Evolutionary conservation across 2,888 invertebrate genomes (phyloP).

Genomic region (Lasioglossum zephyrum): DNA sequence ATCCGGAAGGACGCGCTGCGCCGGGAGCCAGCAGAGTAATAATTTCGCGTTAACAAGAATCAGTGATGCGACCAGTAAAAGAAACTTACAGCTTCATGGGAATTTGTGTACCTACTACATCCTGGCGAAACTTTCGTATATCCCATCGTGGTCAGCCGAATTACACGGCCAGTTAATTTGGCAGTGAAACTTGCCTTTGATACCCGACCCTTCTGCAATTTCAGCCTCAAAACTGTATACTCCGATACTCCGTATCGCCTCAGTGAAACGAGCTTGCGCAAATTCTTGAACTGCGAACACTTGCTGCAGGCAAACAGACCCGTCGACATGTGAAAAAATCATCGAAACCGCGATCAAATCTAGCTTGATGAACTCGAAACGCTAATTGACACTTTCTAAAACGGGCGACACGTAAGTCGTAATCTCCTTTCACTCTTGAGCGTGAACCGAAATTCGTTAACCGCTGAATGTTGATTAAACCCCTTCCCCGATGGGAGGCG

Average conservation of each 20-base stretch:
- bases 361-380: neutral
- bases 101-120: constrained; percentile 10
- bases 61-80: constrained; percentile 7
- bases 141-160: constrained; percentile 48
- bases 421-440: neutral
- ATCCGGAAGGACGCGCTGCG: neutral
- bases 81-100: constrained; percentile 29
- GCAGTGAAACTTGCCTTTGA: constrained; percentile 60
- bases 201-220: constrained; percentile 40
- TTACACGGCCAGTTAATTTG: constrained; percentile 65
- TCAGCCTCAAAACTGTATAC: constrained; percentile 39
- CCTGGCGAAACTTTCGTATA: constrained; percentile 28
- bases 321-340: constrained; percentile 28
- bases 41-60: neutral
- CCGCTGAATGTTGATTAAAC: neutral
- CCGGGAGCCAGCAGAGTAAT: neutral
- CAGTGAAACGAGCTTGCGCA: constrained; percentile 16
- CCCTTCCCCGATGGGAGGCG: neutral
- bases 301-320: constrained; percentile 25
- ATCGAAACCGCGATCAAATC: neutral
- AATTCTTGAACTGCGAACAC: constrained; percentile 52
- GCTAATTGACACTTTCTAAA: neutral
- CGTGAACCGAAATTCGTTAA: neutral
- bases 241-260: constrained; percentile 10
- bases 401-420: neutral